Conservation (phyloP, 2,888 invertebrate species). For the Luffia ferchaultella region DNA sequence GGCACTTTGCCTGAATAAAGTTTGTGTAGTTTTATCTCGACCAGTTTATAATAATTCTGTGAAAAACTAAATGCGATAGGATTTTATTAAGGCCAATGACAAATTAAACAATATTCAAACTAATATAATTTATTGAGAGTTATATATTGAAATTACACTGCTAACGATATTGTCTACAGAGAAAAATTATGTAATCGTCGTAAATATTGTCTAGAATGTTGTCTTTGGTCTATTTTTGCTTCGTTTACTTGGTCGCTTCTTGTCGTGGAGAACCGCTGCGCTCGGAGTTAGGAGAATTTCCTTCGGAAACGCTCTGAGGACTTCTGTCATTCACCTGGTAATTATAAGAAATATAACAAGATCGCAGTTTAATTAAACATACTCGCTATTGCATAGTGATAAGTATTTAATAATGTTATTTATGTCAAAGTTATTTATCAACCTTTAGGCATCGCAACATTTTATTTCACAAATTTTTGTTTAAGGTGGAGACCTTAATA, state of each 20-base stretch:
- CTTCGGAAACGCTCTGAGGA: conserved; percentile 51
- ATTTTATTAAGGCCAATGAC: background rate
- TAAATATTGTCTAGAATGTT: background rate
- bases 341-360: conserved; percentile 13
- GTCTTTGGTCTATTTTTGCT: background rate
- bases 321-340: conserved; percentile 48
- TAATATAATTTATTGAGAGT: background rate
- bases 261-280: conserved; percentile 33
- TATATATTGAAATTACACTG: background rate
- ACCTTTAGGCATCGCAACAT: too few relatives aligned
- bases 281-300: conserved; percentile 50
- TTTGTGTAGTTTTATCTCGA: conserved; percentile 10
- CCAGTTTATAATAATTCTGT: background rate
- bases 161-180: background rate
- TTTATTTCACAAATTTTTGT: too few relatives aligned
- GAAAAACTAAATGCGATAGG: background rate
- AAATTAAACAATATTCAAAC: background rate
- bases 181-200: background rate
- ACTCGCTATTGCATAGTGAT: background rate
- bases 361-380: background rate
- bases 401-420: too few relatives aligned
- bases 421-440: too few relatives aligned
- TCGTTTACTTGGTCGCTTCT: conserved; percentile 20
- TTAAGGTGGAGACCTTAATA: too few relatives aligned
- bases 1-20: conserved; percentile 35